phyloP scores from a whole-genome alignment of 53 echinoderm and acorn worm species.

The Luidia sarsii region DNA sequence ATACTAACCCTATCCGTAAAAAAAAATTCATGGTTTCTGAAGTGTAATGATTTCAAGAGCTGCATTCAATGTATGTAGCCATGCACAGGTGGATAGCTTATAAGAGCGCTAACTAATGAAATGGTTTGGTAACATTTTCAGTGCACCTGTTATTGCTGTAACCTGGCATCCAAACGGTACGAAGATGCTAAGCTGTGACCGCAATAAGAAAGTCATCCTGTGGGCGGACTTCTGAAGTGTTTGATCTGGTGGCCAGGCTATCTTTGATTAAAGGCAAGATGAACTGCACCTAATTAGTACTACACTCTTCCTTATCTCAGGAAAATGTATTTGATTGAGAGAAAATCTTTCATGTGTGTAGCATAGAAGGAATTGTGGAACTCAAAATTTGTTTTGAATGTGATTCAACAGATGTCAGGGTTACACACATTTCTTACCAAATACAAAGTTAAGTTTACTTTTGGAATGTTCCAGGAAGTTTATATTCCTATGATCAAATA shows the following conservation, averaged over 20 bases:
- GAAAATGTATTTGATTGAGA: background rate
- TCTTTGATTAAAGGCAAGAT: background rate
- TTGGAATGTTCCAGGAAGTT: too few relatives aligned
- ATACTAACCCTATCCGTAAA: too few relatives aligned
- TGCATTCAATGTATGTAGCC: too few relatives aligned
- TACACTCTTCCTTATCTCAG: background rate
- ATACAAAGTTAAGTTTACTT: background rate
- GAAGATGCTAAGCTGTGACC: conserved; percentile 89
- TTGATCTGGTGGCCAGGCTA: background rate
- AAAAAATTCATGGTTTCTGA: too few relatives aligned
- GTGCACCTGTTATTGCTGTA: conserved; percentile 83
- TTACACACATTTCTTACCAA: background rate
- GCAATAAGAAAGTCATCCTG: conserved; percentile 84
- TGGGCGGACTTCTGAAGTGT: conserved; percentile 73
- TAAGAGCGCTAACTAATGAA: too few relatives aligned
- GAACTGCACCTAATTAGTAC: background rate
- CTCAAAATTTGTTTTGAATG: too few relatives aligned
- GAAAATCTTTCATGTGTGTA: too few relatives aligned
- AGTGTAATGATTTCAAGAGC: too few relatives aligned
- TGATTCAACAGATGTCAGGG: background rate
- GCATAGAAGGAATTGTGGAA: too few relatives aligned
- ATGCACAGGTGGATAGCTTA: too few relatives aligned
- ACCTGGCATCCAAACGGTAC: conserved; percentile 91
- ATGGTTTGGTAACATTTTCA: conserved; percentile 21
- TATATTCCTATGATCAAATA: too few relatives aligned